phyloP scores from a whole-genome alignment of 2,113 vertebrate species.

The Chaenocephalus aceratus region DNA sequence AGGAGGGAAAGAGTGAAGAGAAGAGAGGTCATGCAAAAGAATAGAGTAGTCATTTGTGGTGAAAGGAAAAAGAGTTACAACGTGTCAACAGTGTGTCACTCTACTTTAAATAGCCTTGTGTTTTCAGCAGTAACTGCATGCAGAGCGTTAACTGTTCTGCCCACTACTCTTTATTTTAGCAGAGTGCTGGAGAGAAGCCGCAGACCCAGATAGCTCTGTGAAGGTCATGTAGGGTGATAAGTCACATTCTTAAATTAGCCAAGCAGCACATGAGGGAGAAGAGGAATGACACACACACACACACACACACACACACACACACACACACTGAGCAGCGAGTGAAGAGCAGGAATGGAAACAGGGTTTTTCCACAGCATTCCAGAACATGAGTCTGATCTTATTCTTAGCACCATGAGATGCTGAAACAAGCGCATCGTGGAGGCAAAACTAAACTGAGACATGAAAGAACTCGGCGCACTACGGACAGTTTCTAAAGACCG shows the following conservation, averaged over 20 bases:
- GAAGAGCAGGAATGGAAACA: constrained; percentile 39
- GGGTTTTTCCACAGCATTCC: constrained; percentile 58
- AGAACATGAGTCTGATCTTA: constrained; percentile 43
- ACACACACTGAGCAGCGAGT: not conserved
- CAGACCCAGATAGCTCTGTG: constrained; percentile 44
- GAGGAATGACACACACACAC: constrained; percentile 22
- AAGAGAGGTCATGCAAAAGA: constrained; percentile 64
- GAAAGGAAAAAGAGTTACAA: constrained; percentile 51
- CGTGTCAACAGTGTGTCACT: constrained; percentile 49
- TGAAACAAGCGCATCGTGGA: not conserved
- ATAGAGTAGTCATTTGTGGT: constrained; percentile 35
- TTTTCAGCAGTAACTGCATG: constrained; percentile 38
- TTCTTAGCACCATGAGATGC: constrained; percentile 42
- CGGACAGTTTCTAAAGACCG: not conserved
- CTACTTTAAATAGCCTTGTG: constrained; percentile 25
- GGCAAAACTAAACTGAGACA: constrained; percentile 22
- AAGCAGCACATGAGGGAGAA: constrained; percentile 57
- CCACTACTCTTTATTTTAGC: constrained; percentile 16
- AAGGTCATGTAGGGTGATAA: constrained; percentile 68
- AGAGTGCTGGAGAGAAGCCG: constrained; percentile 60
- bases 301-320: constrained; percentile 13
- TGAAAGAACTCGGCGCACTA: not conserved
- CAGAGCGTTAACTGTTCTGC: constrained; percentile 17
- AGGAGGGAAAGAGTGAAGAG: constrained; percentile 71
- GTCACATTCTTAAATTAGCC: constrained; percentile 74